A percentile compares a stretch with the other conserved stretches of the same genome.
phyloP scores from a whole-genome alignment of 2,113 vertebrate species.

The Anarrhichthys ocellatus region DNA sequence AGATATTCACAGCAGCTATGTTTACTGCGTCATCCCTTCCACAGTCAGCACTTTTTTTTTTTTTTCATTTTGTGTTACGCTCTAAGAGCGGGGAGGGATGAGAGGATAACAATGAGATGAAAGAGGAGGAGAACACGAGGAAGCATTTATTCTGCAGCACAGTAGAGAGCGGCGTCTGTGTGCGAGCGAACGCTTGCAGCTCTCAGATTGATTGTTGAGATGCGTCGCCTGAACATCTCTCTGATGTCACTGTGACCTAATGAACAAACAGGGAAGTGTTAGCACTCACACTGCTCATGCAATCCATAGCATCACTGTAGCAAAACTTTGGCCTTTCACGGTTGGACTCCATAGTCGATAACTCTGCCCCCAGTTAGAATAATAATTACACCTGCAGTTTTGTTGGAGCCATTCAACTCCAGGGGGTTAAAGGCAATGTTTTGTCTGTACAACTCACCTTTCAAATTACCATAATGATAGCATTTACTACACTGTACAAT shows the following conservation, averaged over 20 bases:
- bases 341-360: slow-evolving; percentile 42
- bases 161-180: slow-evolving; percentile 43
- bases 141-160: slow-evolving; percentile 63
- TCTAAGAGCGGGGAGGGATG: slow-evolving; percentile 45
- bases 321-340: slow-evolving; percentile 39
- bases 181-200: slow-evolving; percentile 24
- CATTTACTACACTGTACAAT: slow-evolving; percentile 32
- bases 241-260: slow-evolving; percentile 35
- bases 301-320: slow-evolving; percentile 4
- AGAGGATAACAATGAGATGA: slow-evolving; percentile 63
- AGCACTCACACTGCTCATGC: slow-evolving; percentile 9
- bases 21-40: slow-evolving; percentile 71
- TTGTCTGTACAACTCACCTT: slow-evolving; percentile 12
- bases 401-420: slow-evolving; percentile 25
- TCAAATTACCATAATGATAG: slow-evolving; percentile 32
- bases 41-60: slow-evolving; percentile 79
- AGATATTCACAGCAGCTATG: slow-evolving; percentile 71
- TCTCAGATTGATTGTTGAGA: slow-evolving; percentile 48
- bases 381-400: slow-evolving; percentile 61
- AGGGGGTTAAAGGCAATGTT: slow-evolving; percentile 35
- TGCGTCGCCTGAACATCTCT: slow-evolving; percentile 40
- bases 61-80: slow-evolving; percentile 68
- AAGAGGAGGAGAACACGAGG: slow-evolving; percentile 65
- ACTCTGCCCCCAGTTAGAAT: slow-evolving; percentile 52
- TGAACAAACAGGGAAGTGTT: slow-evolving; percentile 27